Evolutionary conservation across 2,888 invertebrate species (phyloP), one percentile per base, ranked within the genome.

Genomic region (Hirtodrosophila duncani): DNA sequence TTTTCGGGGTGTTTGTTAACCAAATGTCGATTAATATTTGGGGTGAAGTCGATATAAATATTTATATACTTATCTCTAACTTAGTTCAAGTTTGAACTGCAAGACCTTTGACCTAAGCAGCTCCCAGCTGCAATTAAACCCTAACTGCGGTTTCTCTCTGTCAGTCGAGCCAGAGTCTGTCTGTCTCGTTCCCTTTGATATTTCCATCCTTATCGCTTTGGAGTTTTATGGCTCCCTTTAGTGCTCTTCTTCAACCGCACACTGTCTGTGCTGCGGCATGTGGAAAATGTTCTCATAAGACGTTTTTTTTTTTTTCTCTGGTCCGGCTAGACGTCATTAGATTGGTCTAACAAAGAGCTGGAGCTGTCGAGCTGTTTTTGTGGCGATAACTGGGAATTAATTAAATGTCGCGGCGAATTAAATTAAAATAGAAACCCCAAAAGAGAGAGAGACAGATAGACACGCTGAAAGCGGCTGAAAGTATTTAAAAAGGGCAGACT

Each of bases 351-450:
- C 63, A 66, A 62, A 52, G 51, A 41, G 56, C 50, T 10, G 21
- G 55, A 61, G 45, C 59, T 60, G 72, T 67, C 67, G 60, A 33
- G 48, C 62, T 62, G 57, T 24, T 58, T 13, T 44, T 56, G 75
- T 48, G 80, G 72, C 70, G 81, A 84, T 84, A 84, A 82, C 80
- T 75, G 71, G 66, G 71, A 84, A 84, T 84, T 84, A 84, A 84
- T 84, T 84, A 82, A 83, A 83, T 70, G 72, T 60, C 59, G 60
- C 51, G 51, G 34, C 53, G 59, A 60, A 64, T 74, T 56, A 67
- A 71, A 63, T 67, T 74, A 60, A 70, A 74, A 61, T 55, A 51
- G 61, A 52, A 52, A 30, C 21, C 18, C n/a, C 16, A n/a, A 30
- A 34, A 27, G 33, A 24, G 4, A 11, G 13, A 11, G 1, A 16